Evolutionary conservation across 2,888 invertebrate species (phyloP).

Genomic region (Campoletis raptor): DNA sequence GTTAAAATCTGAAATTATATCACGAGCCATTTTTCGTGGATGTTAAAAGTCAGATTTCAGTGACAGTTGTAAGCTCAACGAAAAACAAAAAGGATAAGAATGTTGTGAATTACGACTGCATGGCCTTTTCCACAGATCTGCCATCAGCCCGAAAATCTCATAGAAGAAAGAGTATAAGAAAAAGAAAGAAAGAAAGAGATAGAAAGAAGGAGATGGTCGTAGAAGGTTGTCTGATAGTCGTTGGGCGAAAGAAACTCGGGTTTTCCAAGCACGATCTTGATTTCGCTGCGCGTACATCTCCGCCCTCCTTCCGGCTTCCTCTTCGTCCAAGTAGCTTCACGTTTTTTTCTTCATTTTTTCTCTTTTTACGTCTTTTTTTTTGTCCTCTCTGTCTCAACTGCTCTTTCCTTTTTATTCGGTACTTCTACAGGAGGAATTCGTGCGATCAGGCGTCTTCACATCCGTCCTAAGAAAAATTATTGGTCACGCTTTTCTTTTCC

Average conservation of each 20-base stretch:
- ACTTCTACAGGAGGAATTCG: conserved; percentile 42
- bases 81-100: conserved; percentile 44
- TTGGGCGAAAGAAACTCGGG: conserved; percentile 66
- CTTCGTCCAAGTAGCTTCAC: conserved; percentile 33
- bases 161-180: neutral
- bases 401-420: conserved; percentile 49
- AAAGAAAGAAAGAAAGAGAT: conserved; percentile 4
- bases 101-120: conserved; percentile 20
- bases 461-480: conserved; percentile 62
- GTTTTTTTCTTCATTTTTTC: conserved; percentile 43
- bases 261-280: conserved; percentile 70
- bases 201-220: conserved; percentile 21
- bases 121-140: conserved; percentile 32
- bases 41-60: neutral
- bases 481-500: conserved; percentile 58
- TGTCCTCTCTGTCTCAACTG: neutral
- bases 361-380: conserved; percentile 29
- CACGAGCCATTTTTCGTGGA: neutral
- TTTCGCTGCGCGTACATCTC: conserved; percentile 66
- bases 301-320: conserved; percentile 48
- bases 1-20: neutral
- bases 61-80: neutral
- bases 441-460: conserved; percentile 53
- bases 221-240: conserved; percentile 46
- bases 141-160: conserved; percentile 37